A percentile compares a stretch with the other conserved stretches of the same genome.
Evolutionary conservation across 1,140 invertebrate genomes (phyloP).

Genomic region (Gryon sp.): DNA sequence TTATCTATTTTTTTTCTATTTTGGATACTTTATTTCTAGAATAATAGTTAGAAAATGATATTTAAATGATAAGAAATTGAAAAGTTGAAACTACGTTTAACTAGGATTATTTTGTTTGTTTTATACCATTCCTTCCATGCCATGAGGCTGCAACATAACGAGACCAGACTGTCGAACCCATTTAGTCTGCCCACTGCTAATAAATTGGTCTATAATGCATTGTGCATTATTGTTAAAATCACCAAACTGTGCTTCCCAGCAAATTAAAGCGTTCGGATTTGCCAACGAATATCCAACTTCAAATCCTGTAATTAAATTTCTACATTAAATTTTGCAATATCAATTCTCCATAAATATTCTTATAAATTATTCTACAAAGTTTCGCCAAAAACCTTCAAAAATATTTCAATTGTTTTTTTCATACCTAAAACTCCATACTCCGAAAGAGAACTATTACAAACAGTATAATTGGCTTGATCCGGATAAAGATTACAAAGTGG

Average conservation of each 20-base stretch:
- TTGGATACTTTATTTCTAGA: too few relatives aligned
- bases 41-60: too few relatives aligned
- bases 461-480: slow-evolving; percentile 96
- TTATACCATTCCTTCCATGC: slow-evolving; percentile 93
- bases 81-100: background rate
- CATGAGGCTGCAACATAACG: slow-evolving; percentile 91
- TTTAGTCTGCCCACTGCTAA: slow-evolving; percentile 88
- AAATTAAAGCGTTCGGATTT: slow-evolving; percentile 82
- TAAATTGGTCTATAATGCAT: slow-evolving; percentile 92
- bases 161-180: slow-evolving; percentile 91
- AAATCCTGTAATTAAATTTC: slow-evolving; percentile 83
- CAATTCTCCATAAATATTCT: too few relatives aligned
- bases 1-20: background rate
- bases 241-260: slow-evolving; percentile 96
- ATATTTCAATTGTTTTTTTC: slow-evolving; percentile 29
- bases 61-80: background rate
- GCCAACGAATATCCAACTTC: slow-evolving; percentile 77
- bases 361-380: too few relatives aligned
- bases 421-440: slow-evolving; percentile 93
- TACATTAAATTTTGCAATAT: background rate
- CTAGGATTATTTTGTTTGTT: background rate
- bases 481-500: slow-evolving; percentile 94
- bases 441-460: slow-evolving; percentile 97
- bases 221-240: slow-evolving; percentile 92
- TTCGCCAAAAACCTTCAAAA: too few relatives aligned